A percentile compares a stretch with the other conserved stretches of the same genome.
Conservation (phyloP, 2,113 vertebrate genomes). For the Mormoops blainvillei region DNA sequence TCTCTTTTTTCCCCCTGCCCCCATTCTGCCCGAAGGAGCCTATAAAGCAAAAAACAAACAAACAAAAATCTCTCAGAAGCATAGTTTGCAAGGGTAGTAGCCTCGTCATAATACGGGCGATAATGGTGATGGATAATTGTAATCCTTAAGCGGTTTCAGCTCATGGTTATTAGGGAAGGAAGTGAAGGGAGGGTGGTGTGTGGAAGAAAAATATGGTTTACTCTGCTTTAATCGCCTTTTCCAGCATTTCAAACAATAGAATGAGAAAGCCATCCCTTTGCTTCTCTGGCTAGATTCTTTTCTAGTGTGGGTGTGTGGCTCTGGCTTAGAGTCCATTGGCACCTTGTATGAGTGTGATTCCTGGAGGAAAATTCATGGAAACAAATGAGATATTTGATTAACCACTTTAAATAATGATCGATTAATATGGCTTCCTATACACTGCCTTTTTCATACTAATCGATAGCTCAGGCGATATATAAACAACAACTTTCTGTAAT, state of each 20-base stretch:
- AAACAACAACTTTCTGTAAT: constrained; percentile 78
- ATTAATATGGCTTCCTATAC: constrained; percentile 70
- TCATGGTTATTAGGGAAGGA: constrained; percentile 59
- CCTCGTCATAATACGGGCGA: constrained; percentile 66
- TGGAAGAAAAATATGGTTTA: constrained; percentile 53
- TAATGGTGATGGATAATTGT: constrained; percentile 75
- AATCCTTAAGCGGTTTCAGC: constrained; percentile 74
- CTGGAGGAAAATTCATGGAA: constrained; percentile 70
- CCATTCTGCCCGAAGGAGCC: constrained; percentile 68
- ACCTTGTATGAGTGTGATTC: not conserved
- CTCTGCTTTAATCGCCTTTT: constrained; percentile 69
- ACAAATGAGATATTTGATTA: constrained; percentile 80
- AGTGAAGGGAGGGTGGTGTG: constrained; percentile 52
- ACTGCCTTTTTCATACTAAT: constrained; percentile 69
- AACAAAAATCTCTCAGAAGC: constrained; percentile 39
- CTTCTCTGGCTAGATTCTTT: constrained; percentile 47
- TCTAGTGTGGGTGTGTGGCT: not conserved
- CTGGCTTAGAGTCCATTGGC: constrained; percentile 51
- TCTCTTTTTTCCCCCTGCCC: constrained; percentile 45
- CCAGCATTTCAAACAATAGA: constrained; percentile 66
- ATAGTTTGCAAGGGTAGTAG: constrained; percentile 64
- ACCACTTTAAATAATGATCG: constrained; percentile 74
- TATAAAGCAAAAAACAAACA: constrained; percentile 66
- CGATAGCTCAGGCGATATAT: constrained; percentile 71
- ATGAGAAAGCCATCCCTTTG: constrained; percentile 64